Base-by-base conservation (phyloP, 2,797 vertebrate genomes). In the Clarias pachynema region DNA sequence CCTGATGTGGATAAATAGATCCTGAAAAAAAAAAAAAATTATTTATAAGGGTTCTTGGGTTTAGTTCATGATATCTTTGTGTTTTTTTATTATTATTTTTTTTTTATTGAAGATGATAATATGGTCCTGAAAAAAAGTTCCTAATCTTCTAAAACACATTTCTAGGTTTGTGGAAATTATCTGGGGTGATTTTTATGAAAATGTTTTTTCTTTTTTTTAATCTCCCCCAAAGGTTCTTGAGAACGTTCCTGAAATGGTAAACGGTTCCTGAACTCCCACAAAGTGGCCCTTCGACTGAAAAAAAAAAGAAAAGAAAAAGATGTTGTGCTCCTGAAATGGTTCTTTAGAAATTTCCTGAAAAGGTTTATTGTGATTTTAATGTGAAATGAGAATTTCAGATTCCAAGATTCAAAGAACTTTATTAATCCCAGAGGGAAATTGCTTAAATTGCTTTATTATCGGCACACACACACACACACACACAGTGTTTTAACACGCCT, bases 311-410 rank as follows among this genome's bases (percentile, higher is more conserved):
- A 49, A 44, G 44, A 53, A 22, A 26, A 49, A 44, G 44, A 49
- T 49, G 10, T 10, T 49, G 5, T 20, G 15, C 53, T 26, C 12
- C n/a, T 53, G 2, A 57, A 34, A 57, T 20, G 26, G 29, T 31
- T 31, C 4, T 9, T 57, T 10, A 59, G 53, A 77, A 77, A 26
- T 10, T 59, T 75, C 53, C 15, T 75, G 53, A 75, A 57, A 74
- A 31, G 73, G 26, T 77, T 59, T 57, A 20, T 62, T 75, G 73
- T 75, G 73, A 56, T 22, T 37, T 75, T 75, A 57, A 8, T 65
- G 78, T 80, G 59, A 65, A 26, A 65, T 34, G n/a, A 34, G 49
- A 59, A 22, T 59, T 78, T 40, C 5, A 7, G 37, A 40, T 40
- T 40, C 37, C 37, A 40, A 40, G 37, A 40, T 40, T 40, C 37